Evolutionary conservation across 2,888 invertebrate genomes (phyloP), one percentile per base, ranked within the genome.

Genomic region (Drosophila koepferae): DNA sequence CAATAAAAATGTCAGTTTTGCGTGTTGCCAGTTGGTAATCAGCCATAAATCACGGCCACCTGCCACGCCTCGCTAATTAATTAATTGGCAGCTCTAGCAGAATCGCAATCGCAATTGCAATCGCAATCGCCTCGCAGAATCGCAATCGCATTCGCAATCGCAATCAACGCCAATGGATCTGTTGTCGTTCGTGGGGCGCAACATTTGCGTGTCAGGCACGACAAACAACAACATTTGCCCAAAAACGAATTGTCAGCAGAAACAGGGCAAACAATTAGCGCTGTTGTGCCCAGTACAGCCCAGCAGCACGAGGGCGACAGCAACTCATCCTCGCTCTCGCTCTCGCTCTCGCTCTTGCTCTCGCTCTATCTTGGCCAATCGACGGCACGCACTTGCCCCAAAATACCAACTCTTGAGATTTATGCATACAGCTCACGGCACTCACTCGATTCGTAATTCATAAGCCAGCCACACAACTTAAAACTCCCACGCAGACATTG

Each of bases 241-340:
- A 55, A 68, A 77, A 77, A 82, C 66, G 74, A 80, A 82, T 80
- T 85, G 84, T 85, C 86, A 86, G 89, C 89, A 62, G 46, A 77
- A 85, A 71, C 72, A 83, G 69, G 59, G 83, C 64, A 60, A 82
- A 76, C 84, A 88, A 85, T 88, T 88, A 83, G 86, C 81, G 72
- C 48, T 54, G 1, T 20, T 53, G 49, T 12, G n/a, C 44, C 38
- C 63, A 41, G 16, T 36, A 31, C 63, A 41, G 20, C 66, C 20
- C 60, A n/a, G 12, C 5, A 38, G 38, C 38, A 38, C 5, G 12
- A 36, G 12, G 38, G 38, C 48, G 12, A 8, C 28, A 12, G 10
- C 12, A n/a, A 2, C 16, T 12, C 23, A 16, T 20, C 43, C 44
- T 8, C 77, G 1, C 14, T 12, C 38, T 38, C 36, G 34, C 9